Evolutionary conservation across 2,113 vertebrate species (phyloP).

Genomic region (Tursiops truncatus): DNA sequence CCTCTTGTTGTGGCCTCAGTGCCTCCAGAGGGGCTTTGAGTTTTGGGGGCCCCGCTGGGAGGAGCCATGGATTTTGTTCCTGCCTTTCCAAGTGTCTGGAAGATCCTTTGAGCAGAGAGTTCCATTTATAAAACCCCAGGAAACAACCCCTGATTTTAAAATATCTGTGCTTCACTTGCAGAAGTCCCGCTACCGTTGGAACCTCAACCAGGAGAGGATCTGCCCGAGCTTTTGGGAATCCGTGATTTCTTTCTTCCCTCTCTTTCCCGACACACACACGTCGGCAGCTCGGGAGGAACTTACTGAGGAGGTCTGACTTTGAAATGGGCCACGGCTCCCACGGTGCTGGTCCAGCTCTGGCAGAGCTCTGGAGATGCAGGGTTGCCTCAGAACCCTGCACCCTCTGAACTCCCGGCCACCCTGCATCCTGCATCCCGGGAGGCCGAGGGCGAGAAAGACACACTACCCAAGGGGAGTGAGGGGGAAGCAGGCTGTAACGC

Average conservation of each 20-base stretch:
- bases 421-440: not conserved
- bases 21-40: not conserved
- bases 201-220: not conserved
- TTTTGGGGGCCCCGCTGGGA: not conserved
- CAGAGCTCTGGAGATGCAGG: not conserved
- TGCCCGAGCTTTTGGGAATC: too few species aligned
- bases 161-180: rapidly evolving
- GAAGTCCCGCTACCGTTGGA: not conserved
- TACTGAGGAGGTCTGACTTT: not conserved
- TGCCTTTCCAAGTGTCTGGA: not conserved
- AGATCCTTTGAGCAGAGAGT: not conserved
- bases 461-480: not conserved
- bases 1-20: not conserved
- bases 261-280: rapidly evolving
- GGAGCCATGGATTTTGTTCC: not conserved
- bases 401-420: not conserved
- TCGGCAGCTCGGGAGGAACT: not conserved
- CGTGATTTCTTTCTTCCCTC: rapidly evolving
- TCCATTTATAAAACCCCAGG: not conserved
- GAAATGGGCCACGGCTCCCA: not conserved
- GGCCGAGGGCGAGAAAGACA: rapidly evolving
- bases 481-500: rapidly evolving
- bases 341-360: not conserved
- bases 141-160: not conserved
- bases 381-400: too few species aligned